phyloP scores from a whole-genome alignment of 2,888 invertebrate species.

The Monochamus alternatus region DNA sequence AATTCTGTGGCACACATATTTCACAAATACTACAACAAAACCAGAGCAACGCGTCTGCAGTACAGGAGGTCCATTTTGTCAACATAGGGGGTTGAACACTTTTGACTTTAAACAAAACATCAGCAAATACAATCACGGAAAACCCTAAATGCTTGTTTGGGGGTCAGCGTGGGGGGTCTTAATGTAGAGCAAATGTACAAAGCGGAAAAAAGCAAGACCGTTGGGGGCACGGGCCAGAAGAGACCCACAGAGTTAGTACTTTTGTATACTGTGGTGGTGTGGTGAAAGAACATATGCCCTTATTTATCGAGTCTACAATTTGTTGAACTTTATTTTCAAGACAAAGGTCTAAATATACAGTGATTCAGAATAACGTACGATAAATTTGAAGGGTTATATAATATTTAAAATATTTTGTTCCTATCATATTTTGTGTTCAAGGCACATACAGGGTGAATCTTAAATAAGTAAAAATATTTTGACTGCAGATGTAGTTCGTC shows the following conservation, averaged over 20 bases:
- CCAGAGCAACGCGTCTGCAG: constrained; percentile 43
- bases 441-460: no score
- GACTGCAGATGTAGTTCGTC: no score
- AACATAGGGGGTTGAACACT: constrained; percentile 57
- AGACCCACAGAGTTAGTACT: constrained; percentile 60
- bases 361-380: not conserved
- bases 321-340: constrained; percentile 42
- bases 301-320: constrained; percentile 52
- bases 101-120: constrained; percentile 63
- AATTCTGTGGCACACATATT: constrained; percentile 59
- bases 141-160: constrained; percentile 59
- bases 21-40: constrained; percentile 54
- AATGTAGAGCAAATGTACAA: constrained; percentile 35
- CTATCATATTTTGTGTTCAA: no score
- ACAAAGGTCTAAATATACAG: not conserved
- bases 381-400: no score
- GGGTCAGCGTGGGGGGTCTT: constrained; percentile 60
- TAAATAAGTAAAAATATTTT: no score
- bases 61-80: constrained; percentile 62
- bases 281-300: constrained; percentile 56
- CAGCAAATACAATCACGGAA: constrained; percentile 53
- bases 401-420: no score
- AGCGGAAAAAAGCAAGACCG: constrained; percentile 23
- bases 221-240: constrained; percentile 27
- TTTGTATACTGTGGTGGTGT: constrained; percentile 55